Conservation (phyloP, 2,113 vertebrate species). For the Nyctereutes procyonoides region DNA sequence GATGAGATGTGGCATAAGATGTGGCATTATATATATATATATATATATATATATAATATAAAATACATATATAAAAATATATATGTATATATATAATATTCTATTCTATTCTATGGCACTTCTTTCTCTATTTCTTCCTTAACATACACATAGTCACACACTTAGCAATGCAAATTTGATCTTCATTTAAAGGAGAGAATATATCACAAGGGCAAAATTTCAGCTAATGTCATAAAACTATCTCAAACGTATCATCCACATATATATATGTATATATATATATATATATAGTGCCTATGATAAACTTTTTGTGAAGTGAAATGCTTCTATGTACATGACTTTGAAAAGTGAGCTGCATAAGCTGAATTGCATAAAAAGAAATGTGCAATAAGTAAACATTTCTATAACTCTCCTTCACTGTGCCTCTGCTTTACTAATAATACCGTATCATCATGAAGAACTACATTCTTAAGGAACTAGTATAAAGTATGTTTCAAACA, state of each 20-base stretch:
- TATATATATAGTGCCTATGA: neutral
- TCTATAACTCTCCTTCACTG: neutral
- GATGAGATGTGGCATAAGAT: neutral
- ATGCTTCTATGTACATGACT: neutral
- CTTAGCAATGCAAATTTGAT: neutral
- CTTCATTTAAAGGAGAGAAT: neutral
- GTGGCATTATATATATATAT: neutral
- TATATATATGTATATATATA: no score
- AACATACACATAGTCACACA: neutral
- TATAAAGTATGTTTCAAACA: neutral
- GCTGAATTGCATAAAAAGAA: neutral
- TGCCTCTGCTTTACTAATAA: neutral
- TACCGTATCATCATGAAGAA: neutral
- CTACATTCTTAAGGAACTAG: constrained; percentile 11
- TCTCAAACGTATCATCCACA: neutral
- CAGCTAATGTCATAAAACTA: neutral
- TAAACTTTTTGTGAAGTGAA: neutral
- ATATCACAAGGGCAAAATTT: neutral
- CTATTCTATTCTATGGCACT: neutral
- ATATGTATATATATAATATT: neutral
- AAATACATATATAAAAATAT: no score
- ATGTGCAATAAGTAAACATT: neutral
- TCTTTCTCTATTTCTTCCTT: neutral
- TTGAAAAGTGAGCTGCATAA: neutral
- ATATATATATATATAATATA: neutral